A percentile compares a stretch with the other conserved stretches of the same genome.
Conservation (phyloP, 2,113 vertebrate genomes). For the Marmota flaviventris region DNA sequence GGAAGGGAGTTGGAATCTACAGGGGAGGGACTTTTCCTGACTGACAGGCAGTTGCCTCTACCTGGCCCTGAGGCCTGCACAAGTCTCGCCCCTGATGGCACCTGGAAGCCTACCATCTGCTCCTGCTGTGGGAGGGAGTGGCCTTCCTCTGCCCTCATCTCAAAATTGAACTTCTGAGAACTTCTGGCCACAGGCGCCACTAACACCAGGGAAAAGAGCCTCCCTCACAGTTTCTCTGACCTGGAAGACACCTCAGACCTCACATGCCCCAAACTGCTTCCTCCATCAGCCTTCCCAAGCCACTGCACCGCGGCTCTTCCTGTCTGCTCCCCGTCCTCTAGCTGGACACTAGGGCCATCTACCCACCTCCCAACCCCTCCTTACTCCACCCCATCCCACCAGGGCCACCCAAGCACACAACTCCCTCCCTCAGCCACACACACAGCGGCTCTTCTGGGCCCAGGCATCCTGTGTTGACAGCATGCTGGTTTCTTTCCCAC, state of each 20-base stretch:
- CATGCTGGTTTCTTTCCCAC: background rate
- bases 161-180: background rate
- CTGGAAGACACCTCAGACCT: background rate
- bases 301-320: background rate
- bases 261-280: background rate
- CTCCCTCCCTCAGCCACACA: accelerated
- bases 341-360: background rate
- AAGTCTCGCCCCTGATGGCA: background rate
- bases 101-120: background rate
- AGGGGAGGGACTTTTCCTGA: background rate
- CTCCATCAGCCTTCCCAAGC: background rate
- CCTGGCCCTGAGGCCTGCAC: background rate
- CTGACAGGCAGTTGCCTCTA: background rate
- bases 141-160: background rate
- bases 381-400: background rate
- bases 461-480: background rate
- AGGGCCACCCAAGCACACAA: background rate
- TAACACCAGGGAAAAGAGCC: background rate
- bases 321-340: background rate
- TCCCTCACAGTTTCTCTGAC: background rate
- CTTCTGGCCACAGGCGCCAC: background rate
- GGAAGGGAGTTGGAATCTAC: background rate
- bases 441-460: background rate
- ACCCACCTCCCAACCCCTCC: background rate
- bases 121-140: background rate